These are phyloP conservation scores for Stercorarius parasiticus DNA, from an alignment of 2,113 vertebrate species.

Conservation along the genomic window DNA sequence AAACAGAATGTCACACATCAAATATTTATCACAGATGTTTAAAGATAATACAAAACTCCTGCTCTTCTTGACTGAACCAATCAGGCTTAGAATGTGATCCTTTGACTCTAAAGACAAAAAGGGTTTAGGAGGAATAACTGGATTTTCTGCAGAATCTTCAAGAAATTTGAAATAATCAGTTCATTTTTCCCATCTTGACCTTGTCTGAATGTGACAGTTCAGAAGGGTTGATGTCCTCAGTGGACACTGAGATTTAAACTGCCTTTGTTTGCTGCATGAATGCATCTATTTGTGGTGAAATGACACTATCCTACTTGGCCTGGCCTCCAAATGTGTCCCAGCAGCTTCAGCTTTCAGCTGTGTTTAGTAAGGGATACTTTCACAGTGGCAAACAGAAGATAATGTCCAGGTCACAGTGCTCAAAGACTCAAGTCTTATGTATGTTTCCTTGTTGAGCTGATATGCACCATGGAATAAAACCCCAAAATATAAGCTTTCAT, in stretches of 20 bases:
- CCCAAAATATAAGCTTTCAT: background rate
- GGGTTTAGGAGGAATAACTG: background rate
- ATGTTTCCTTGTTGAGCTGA: background rate
- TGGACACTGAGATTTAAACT: background rate
- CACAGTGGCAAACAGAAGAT: background rate
- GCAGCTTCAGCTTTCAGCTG: background rate
- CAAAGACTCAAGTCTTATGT: background rate
- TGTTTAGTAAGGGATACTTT: background rate
- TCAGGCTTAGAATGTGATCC: background rate
- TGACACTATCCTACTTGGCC: background rate
- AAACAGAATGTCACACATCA: constrained; percentile 53
- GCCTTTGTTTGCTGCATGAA: background rate
- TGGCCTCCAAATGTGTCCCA: background rate
- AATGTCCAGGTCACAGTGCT: background rate
- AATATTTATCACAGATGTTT: constrained; percentile 62
- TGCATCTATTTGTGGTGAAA: background rate
- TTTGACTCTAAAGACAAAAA: background rate
- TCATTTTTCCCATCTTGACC: background rate
- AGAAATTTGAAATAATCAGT: background rate
- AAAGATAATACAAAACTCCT: constrained; percentile 58
- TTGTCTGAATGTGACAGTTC: background rate
- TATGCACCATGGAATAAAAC: background rate
- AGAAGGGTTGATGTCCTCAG: background rate
- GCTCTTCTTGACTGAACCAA: background rate
- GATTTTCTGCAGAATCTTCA: background rate